Evolutionary conservation across 2,797 vertebrate species (phyloP), one percentile per base, ranked within the genome.

Genomic region (Myoxocephalus aenaeus): DNA sequence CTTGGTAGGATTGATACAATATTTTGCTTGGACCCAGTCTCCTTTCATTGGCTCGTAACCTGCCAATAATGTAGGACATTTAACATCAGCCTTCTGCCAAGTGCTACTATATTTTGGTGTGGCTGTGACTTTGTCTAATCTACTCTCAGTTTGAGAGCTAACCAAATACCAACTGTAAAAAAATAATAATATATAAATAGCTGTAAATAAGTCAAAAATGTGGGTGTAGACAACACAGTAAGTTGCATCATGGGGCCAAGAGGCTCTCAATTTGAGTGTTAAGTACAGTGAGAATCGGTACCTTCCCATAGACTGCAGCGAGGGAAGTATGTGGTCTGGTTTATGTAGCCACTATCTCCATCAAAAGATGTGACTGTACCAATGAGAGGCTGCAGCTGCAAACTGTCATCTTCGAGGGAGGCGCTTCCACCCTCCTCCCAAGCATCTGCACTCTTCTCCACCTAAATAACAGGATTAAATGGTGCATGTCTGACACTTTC

Each of bases 1-100:
- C 0, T 96, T 91, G n/a, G 82, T 84, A 0, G 95, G 93, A 66
- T 94, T 96, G 83, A 99, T 91, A 58, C 94, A 93, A 82, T 98
- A 99, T 70, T 97, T 94, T 0, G 96, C 97, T 92, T 97, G 94
- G 50, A 99, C 97, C 97, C 97, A 98, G 91, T 99, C 98, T 69
- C 98, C 98, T 88, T 96, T 96, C 91, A 90, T 96, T 54, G 98
- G 97, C 70, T 90, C 64, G 74, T 96, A 99, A 85, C 95, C 98
- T 99, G 36, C 64, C 4, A 79, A 5, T 75, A n/a, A 17, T 20
- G 34, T 36, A 68, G 13, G 10, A 61, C 57, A 58, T 1, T 18
- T 59, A 66, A 74, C 32, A 81, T 58, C 25, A 77, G 51, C 29
- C 7, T 76, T 73, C 25, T 61, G 44, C 53, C 62, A 68, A 69